Conservation (phyloP, 2,888 invertebrate species). For the Oasisia sp. region DNA sequence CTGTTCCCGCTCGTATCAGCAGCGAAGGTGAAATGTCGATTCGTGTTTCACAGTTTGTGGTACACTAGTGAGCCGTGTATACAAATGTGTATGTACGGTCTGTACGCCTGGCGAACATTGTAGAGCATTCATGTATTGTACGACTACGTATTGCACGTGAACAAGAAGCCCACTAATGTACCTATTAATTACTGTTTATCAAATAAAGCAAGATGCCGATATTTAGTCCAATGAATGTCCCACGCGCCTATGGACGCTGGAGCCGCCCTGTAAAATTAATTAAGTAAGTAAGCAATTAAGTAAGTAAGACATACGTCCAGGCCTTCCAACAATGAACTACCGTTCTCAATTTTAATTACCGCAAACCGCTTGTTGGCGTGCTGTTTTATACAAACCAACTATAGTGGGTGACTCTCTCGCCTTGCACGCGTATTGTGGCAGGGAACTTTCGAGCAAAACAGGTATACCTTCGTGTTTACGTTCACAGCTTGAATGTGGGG, state of each 20-base stretch:
- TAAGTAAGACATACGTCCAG: no score
- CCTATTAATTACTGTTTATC: neutral
- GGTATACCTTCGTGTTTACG: neutral
- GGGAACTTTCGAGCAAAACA: neutral
- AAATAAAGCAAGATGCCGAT: neutral
- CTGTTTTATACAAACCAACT: neutral
- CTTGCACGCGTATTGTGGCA: neutral
- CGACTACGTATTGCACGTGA: neutral
- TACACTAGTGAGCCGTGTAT: neutral
- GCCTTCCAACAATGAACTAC: neutral
- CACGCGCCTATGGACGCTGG: no score
- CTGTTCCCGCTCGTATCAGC: neutral
- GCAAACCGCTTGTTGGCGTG: neutral
- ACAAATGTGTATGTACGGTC: neutral
- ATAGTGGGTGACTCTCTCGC: neutral
- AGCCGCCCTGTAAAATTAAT: no score
- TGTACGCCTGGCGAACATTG: neutral
- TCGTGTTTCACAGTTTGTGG: neutral
- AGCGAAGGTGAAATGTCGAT: conserved; percentile 1
- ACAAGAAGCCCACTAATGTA: neutral
- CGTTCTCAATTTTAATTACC: neutral
- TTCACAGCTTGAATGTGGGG: neutral
- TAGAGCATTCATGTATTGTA: neutral
- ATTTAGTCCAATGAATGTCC: no score
- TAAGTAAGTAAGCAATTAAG: no score